Base-by-base conservation (phyloP, 2,888 invertebrate genomes). In the Blastobasis lacticolella region DNA sequence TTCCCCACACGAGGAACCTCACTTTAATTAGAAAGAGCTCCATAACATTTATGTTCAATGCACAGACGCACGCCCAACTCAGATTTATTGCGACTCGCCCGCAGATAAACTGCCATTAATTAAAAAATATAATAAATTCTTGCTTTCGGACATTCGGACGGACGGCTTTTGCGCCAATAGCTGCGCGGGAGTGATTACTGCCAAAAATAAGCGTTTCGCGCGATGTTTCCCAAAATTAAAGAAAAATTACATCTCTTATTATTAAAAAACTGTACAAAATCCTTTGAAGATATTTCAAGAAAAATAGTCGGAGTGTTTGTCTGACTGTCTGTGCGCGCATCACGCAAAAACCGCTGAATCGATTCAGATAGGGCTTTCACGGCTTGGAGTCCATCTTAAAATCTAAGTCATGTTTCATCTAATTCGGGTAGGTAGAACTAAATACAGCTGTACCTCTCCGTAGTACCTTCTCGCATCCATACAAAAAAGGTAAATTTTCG, bases 81-180 rank as follows among this genome's bases (percentile, higher is more conserved):
- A 78, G 81, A 88, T 88, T 88, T 89, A 88, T 86, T 71, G 70
- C 78, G 62, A 72, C 71, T 73, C 69, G 81, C 81, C 78, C 58
- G 66, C 69, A 86, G 85, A 85, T 85, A 88, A 86, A 82, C 77
- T 83, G 81, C 77, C 84, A 86, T 86, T 88, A 86, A 88, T 88
- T 88, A 81, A 87, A 84, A 87, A 78, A 79, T 78, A 77, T 75
- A 73, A 77, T 75, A 70, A 74, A 77, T 73, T 71, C 71, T 70
- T 66, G 65, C 63, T 67, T 66, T 69, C 51, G 62, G 61, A 57
- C 53, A 23, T 23, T 23, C 23, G 23, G 23, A 23, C 23, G 51
- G 46, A 56, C 50, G 48, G 43, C 38, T 45, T 46, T 42, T 8
- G 42, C 42, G 42, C 5, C 9, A 7, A 9, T 9, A 42, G 42